Evolutionary conservation across 1,140 invertebrate species (phyloP), one percentile per base, ranked within the genome.

Genomic region (Mesaphorura yosii): DNA sequence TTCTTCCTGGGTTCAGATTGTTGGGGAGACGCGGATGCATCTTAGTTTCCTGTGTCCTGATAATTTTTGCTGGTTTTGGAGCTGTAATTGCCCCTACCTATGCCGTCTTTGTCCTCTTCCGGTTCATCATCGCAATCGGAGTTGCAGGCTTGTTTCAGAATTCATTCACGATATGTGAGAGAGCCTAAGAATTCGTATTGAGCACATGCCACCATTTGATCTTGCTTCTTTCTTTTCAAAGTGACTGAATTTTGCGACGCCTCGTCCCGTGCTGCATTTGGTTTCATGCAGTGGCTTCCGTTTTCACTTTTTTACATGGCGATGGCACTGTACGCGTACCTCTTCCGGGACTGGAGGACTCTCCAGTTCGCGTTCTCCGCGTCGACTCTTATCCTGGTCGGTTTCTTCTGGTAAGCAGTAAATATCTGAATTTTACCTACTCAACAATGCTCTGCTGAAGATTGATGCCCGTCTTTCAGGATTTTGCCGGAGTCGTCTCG

Each of bases 71-170:
- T 19, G 59, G 56, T 3, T 44, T 58, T 10, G 34, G 73, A 10
- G 75, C 81, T 2, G 73, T 79, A 2, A 74, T 82, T 51, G 72
- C 74, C 3, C 76, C 75, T n/a, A 79, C 78, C 59, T 82, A 79
- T 64, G 68, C 78, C 53, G 67, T 81, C n/a, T 83, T 81, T 65
- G 66, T 82, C 2, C 64, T 76, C 1, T 68, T 82, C 5, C 66
- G 81, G 38, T 72, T 76, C 10, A 52, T 78, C 0, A 72, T 83
- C 57, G 81, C 80, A 1, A 72, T 83, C 37, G 78, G 82, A 5
- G 82, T 78, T 10, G 80, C 83, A 5, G 80, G 80, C 12, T 78
- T 82, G 20, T 81, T 83, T 2, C 82, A 82, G 60, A 78, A 80
- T 27, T 81, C 78, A 6, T 81, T 83, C 42, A 80, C 83, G 14